Evolutionary conservation across 37 sponge, comb jelly and placozoan species (phyloP).

Genomic region (Geodia barretti): DNA sequence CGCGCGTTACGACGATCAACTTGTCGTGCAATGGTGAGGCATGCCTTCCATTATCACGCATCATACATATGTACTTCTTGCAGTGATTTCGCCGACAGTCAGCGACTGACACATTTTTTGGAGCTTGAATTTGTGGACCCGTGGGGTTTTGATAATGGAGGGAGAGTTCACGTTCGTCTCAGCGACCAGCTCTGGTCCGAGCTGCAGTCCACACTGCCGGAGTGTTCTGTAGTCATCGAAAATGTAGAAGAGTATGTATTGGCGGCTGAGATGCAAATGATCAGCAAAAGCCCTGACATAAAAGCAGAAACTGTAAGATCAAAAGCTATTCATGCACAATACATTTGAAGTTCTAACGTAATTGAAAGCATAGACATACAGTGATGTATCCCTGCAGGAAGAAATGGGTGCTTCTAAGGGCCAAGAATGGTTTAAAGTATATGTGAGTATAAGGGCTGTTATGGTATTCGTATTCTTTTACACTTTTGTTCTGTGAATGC

Average conservation of each 20-base stretch:
- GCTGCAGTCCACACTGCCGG: constrained; percentile 36
- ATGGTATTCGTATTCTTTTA: background rate
- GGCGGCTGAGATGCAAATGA: background rate
- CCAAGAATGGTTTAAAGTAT: too few species aligned
- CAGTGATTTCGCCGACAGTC: background rate
- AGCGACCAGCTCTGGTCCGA: background rate
- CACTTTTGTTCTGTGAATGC: background rate
- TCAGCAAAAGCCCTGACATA: background rate
- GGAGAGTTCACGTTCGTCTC: constrained; percentile 36
- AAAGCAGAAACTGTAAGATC: background rate
- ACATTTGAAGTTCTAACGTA: too few species aligned
- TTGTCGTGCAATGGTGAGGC: too few species aligned
- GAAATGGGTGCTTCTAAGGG: too few species aligned
- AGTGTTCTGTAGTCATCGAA: constrained; percentile 27
- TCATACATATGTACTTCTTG: too few species aligned
- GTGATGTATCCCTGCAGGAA: too few species aligned
- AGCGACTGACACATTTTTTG: background rate
- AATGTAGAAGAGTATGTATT: background rate
- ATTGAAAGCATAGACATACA: too few species aligned
- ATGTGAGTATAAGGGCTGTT: background rate
- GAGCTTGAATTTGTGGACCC: background rate
- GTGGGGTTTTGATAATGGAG: background rate
- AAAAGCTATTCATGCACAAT: too few species aligned
- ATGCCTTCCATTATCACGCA: too few species aligned
- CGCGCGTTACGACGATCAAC: too few species aligned